Base-by-base conservation (phyloP, 2,888 invertebrate genomes). In the Copidosoma aretas region DNA sequence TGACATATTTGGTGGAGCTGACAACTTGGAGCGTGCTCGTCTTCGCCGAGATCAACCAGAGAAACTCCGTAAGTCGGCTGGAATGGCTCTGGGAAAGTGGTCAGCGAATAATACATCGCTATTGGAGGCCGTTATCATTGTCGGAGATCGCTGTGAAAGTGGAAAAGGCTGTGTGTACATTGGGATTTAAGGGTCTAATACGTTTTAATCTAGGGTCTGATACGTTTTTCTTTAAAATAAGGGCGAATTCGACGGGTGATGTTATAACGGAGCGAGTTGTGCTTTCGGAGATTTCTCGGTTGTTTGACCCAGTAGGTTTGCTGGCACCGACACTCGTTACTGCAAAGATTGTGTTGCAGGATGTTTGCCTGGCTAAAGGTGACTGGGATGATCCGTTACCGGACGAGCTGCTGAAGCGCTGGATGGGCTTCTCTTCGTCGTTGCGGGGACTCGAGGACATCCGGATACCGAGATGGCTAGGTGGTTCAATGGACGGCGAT, bases 341-440 rank as follows among this genome's bases (percentile, higher is more conserved):
- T 22, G 32, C 56, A 8, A 25, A 56, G n/a, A 22, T 22, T n/a
- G 10, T 52, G 21, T 12, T 52, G 52, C 52, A 52, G 22, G 19
- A 19, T 2, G 12, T 52, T 5, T 52, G 52, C 3, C 19, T 52
- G 52, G 14, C 52, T n/a, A 12, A 12, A 22, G 2, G 25, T 4
- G 25, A 25, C 19, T 64, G 49, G 49, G 60, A 57, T n/a, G 43
- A 60, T 15, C 17, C 5, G 0, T 15, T 57, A 8, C 54, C 58
- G 1, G n/a, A 1, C 5, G 14, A 49, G 1, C 22, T 52, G 17
- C 12, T n/a, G 0, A 3, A 4, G 1, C 19, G 32, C 3, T 61
- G 67, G 52, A 10, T 0, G 1, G 0, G 3, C 0, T 61, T 61
- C 51, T 2, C 8, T 1, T 17, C 1, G 1, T 12, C 22, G 15